phyloP scores from a whole-genome alignment of 2,797 vertebrate species.

The Muscicapa comitata region DNA sequence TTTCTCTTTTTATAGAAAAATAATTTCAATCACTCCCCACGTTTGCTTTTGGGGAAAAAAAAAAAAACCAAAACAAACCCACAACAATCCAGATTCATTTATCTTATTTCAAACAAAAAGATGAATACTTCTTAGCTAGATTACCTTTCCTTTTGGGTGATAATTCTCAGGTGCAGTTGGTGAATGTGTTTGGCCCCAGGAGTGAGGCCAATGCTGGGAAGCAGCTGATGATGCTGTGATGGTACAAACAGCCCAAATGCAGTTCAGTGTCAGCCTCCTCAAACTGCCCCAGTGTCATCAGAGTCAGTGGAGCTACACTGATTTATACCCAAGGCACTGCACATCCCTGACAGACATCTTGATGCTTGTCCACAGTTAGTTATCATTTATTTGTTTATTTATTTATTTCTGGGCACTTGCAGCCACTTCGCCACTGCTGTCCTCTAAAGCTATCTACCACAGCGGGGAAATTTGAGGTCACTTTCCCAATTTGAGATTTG shows the following conservation, averaged over 20 bases:
- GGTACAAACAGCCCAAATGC: slow-evolving; percentile 15
- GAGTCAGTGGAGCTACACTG: slow-evolving; percentile 51
- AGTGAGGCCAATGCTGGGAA: neutral
- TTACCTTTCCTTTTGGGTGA: neutral
- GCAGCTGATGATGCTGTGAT: slow-evolving; percentile 32
- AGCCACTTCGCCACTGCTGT: neutral
- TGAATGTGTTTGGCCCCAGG: neutral
- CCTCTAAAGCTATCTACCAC: neutral
- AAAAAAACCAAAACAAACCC: rapidly evolving
- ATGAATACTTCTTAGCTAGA: neutral
- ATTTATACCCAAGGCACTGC: slow-evolving; percentile 41
- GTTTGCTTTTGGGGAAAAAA: neutral
- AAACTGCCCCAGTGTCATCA: neutral
- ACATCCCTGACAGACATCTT: slow-evolving; percentile 8
- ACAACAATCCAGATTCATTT: neutral
- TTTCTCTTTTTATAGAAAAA: neutral
- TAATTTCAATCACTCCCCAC: rapidly evolving
- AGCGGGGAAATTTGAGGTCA: neutral
- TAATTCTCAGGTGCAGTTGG: neutral
- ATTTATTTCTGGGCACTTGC: neutral
- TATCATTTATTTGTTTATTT: neutral
- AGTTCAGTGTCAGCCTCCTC: neutral
- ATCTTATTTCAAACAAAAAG: neutral
- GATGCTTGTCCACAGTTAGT: slow-evolving; percentile 8
- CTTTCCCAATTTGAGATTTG: neutral